Evolutionary conservation across 2,113 vertebrate genomes (phyloP).

Genomic region (Rousettus leschenaultii): DNA sequence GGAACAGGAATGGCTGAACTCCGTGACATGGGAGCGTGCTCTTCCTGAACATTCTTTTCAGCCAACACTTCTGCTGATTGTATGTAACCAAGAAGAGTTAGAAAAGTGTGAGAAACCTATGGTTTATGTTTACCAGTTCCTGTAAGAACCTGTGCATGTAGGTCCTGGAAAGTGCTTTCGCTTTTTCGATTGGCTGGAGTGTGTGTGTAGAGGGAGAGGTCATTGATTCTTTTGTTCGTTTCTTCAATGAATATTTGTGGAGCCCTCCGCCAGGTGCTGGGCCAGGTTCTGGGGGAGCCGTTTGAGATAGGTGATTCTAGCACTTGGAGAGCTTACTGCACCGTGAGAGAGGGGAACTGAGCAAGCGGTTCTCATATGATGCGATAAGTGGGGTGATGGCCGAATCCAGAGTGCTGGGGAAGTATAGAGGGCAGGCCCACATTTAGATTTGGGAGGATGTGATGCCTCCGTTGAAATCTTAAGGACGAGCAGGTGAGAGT

Average conservation of each 20-base stretch:
- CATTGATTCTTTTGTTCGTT: neutral
- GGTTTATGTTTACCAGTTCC: neutral
- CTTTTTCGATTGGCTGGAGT: neutral
- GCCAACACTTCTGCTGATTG: neutral
- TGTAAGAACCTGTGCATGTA: neutral
- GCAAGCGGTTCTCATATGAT: accelerated
- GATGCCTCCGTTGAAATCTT: neutral
- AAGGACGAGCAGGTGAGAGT: neutral
- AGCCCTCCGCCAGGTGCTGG: neutral
- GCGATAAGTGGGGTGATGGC: neutral
- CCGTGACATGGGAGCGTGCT: no score
- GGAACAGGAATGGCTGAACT: neutral
- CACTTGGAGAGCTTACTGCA: neutral
- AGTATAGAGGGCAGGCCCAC: accelerated
- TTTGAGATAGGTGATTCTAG: neutral
- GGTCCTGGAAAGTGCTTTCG: neutral
- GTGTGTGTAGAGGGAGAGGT: neutral
- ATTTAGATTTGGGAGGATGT: neutral
- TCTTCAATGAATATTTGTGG: neutral
- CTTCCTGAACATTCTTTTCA: neutral
- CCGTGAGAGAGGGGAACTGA: neutral
- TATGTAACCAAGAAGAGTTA: neutral
- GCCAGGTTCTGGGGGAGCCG: neutral
- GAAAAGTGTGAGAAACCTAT: neutral
- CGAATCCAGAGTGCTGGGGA: neutral